A percentile compares a stretch with the other conserved stretches of the same genome.
Evolutionary conservation across 2,888 invertebrate genomes (phyloP).

Genomic region (Ornithoptera alexandrae): DNA sequence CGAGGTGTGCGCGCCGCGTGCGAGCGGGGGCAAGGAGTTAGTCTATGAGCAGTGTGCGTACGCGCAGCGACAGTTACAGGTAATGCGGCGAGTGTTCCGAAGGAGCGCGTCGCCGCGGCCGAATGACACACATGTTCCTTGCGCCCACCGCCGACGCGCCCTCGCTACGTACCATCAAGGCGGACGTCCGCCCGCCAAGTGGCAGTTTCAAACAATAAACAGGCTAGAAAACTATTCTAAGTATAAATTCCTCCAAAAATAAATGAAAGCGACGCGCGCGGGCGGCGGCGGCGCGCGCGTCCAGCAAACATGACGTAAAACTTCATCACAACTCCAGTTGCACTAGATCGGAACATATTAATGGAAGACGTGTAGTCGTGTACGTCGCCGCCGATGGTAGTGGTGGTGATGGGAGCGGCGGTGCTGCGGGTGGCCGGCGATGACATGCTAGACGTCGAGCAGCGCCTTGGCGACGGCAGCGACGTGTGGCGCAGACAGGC

Average conservation of each 20-base stretch:
- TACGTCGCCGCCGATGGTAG: not conserved
- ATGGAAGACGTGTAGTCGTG: constrained; percentile 11
- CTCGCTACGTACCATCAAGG: no score
- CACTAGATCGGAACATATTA: not conserved
- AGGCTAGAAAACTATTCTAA: no score
- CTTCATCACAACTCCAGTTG: not conserved
- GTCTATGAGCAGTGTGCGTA: not conserved
- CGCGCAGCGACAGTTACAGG: not conserved
- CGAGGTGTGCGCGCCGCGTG: no score
- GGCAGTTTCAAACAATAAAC: no score
- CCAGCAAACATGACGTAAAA: not conserved
- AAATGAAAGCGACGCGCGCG: no score
- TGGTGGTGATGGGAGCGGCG: not conserved
- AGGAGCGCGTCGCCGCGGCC: no score
- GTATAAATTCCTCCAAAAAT: no score
- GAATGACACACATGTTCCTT: no score
- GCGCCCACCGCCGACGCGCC: no score
- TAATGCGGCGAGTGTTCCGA: not conserved
- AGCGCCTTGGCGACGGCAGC: constrained; percentile 84
- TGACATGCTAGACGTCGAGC: constrained; percentile 57
- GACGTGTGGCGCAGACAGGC: constrained; percentile 91
- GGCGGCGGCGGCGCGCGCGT: no score
- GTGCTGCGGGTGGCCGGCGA: not conserved
- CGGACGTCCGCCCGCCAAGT: no score
- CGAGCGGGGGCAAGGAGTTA: not conserved